Evolutionary conservation across 1,140 invertebrate genomes (phyloP).

Genomic region (Magallana ariakensis): DNA sequence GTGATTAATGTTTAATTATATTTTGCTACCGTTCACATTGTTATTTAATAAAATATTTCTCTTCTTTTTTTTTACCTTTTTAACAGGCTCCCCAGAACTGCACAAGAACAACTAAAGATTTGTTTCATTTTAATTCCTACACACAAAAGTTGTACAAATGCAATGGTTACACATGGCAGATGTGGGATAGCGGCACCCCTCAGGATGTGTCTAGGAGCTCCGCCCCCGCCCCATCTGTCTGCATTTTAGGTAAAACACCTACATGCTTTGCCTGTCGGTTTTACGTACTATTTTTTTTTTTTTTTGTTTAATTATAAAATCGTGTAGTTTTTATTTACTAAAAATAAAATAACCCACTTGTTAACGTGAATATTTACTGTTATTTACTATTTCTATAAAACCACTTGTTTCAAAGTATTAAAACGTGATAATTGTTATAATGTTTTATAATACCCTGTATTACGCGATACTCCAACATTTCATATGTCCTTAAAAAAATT

Average conservation of each 20-base stretch:
- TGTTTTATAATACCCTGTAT: no score
- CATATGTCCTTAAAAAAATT: no score
- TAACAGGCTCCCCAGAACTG: constrained; percentile 74
- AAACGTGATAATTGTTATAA: no score
- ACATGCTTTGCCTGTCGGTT: no score
- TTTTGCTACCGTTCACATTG: not conserved
- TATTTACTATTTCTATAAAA: no score
- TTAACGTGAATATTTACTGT: no score
- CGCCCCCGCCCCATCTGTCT: not conserved
- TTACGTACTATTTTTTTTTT: no score
- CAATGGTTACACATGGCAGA: constrained; percentile 71
- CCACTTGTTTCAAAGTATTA: no score
- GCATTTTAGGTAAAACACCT: not conserved
- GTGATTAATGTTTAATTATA: not conserved
- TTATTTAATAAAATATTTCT: not conserved
- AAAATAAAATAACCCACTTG: no score
- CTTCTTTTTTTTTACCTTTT: not conserved
- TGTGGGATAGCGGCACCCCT: constrained; percentile 66
- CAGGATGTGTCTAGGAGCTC: constrained; percentile 59
- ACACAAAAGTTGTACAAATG: constrained; percentile 73
- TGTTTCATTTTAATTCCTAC: constrained; percentile 72
- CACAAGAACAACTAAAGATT: constrained; percentile 69
- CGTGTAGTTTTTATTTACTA: no score
- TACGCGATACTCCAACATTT: no score
- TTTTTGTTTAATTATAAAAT: no score